Base-by-base conservation (phyloP, 1,140 invertebrate genomes). In the Anastrepha ludens region DNA sequence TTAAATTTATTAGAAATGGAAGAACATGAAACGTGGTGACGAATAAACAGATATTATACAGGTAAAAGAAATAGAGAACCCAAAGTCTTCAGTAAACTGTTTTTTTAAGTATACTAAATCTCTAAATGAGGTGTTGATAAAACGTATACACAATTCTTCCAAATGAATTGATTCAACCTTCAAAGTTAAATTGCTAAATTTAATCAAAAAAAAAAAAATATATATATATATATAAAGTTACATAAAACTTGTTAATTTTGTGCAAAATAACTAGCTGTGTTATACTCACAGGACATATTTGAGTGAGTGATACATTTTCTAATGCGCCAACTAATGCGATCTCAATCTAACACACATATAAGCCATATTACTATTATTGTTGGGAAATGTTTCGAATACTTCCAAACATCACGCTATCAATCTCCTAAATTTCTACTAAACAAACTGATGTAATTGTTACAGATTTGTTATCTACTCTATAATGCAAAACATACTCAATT, bases 181-280 rank as follows among this genome's bases (percentile, higher is more conserved):
- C 29, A 41, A 7, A 67, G 7, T 67, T 64, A 64, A 20, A 41
- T 67, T 20, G 11, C 65, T 67, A 20, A 64, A 64, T 64, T 20
- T 20, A 64, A 64, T 20, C 20, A 29, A 81, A 74, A 81, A 87
- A 74, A 60, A 29, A 50, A 11, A 87, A 85, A 87, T 62, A n/a
- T 44, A 87, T 70, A 11, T 87, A 17, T 44, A n/a, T 15, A 20
- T 47, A 44, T 11, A 39, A 67, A 67, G n/a, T 67, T 67, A 67
- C 29, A 39, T 39, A 67, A 20, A 67, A 41, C 85, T 89, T 89
- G 87, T 90, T 88, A 91, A 87, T 90, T 87, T 89, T 87, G 78
- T 89, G 88, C 78, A 89, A 85, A 78, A 29, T 29, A 29, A 29
- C 29, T 29, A 29, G 29, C 29, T 29, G 29, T 29, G 29, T 29